Conservation (phyloP, 2,797 vertebrate species). For the Aeoliscus strigatus region DNA sequence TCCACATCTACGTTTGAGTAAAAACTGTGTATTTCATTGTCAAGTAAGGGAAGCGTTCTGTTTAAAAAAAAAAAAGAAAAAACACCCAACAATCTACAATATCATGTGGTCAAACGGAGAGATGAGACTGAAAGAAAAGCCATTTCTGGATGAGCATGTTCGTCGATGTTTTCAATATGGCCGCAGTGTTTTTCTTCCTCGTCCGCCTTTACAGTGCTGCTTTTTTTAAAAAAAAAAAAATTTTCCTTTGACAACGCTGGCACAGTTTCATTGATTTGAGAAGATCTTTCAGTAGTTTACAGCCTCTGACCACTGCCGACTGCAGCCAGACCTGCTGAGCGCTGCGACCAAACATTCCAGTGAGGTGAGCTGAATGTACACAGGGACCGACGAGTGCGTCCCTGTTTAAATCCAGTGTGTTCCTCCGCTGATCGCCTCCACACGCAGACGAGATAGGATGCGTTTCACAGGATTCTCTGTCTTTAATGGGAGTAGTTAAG, state of each 20-base stretch:
- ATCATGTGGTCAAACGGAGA: constrained; percentile 23
- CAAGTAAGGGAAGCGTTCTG: constrained; percentile 14
- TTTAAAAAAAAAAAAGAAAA: no score
- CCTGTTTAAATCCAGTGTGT: constrained; percentile 21
- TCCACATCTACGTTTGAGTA: constrained; percentile 12
- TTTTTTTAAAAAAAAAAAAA: no score
- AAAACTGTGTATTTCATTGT: constrained; percentile 18
- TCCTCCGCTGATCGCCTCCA: constrained; percentile 20
- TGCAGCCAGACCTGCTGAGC: constrained; percentile 22
- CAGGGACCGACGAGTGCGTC: constrained; percentile 18
- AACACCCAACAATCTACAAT: constrained; percentile 10
- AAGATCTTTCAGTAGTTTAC: constrained; percentile 9
- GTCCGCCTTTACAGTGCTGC: constrained; percentile 36
- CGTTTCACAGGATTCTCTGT: constrained; percentile 66
- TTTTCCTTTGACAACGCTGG: constrained; percentile 12
- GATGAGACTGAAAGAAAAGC: constrained; percentile 27
- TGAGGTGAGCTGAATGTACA: constrained; percentile 23
- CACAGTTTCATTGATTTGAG: constrained; percentile 13
- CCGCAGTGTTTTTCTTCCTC: constrained; percentile 23
- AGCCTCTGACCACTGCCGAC: constrained; percentile 27
- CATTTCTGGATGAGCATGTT: constrained; percentile 18
- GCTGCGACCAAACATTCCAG: constrained; percentile 43
- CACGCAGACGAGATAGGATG: constrained; percentile 19
- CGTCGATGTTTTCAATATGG: constrained; percentile 11
- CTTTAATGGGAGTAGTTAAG: constrained; percentile 51